Evolutionary conservation across 2,113 vertebrate species (phyloP), one percentile per base, ranked within the genome.

Genomic region (Pandion haliaetus): DNA sequence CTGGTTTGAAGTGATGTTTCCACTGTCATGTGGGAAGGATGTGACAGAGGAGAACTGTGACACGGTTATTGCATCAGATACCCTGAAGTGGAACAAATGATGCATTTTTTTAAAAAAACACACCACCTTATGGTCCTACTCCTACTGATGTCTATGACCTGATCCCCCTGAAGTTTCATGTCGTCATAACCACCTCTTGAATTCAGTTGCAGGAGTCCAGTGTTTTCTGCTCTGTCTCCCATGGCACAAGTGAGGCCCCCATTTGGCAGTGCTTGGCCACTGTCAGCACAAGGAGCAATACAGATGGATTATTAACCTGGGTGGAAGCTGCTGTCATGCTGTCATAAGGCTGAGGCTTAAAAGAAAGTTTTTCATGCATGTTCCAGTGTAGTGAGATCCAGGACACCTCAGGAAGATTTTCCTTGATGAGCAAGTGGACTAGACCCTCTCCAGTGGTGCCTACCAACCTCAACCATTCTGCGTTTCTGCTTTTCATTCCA

Each of bases 11-110:
- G 52, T 69, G 52, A 91, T 93, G 52, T 95, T 96, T 95, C 93
- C 95, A 94, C 82, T 95, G 76, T 82, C 79, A 90, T 44, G 91
- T 83, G 83, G 95, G 87, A 95, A 96, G 90, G 76, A 95, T 88
- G 84, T 95, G 82, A 96, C 95, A 94, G 93, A 95, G 78, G 84
- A 94, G 82, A 93, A 88, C 6, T 6, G 65, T 86, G 91, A 95
- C 90, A 86, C 18, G 5, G 61, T 71, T 97, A 78, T 80, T 94
- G 79, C 94, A 96, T 95, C 95, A 97, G 58, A 94, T 88, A 83
- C 45, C 52, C 78, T 16, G 3, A 95, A 93, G 71, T 67, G 96
- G 97, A 96, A 97, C 42, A 95, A 95, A 47, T 74, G 1, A 97
- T 50, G 67, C 58, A 24, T 69, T 66, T 78, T 77, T n/a, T 81